phyloP scores from a whole-genome alignment of 1,140 invertebrate species.

The Lordiphosa clarofinis region DNA sequence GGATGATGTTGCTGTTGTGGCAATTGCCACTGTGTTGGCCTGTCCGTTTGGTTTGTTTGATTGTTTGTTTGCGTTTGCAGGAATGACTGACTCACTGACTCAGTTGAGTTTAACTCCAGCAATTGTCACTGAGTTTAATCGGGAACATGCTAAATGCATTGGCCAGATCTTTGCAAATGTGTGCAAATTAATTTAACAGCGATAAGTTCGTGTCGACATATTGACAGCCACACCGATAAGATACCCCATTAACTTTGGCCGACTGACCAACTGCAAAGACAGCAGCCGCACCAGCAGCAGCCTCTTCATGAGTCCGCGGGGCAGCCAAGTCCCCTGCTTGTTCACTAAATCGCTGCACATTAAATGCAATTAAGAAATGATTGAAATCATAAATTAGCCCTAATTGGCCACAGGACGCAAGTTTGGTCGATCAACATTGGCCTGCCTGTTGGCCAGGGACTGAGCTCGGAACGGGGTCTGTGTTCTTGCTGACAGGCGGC shows the following conservation, averaged over 20 bases:
- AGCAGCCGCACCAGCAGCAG: not conserved
- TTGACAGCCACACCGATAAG: constrained; percentile 38
- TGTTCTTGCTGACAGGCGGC: constrained; percentile 32
- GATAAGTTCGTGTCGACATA: constrained; percentile 53
- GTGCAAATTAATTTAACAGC: constrained; percentile 63
- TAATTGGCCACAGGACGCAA: constrained; percentile 66
- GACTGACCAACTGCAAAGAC: constrained; percentile 54
- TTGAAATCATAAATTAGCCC: constrained; percentile 76
- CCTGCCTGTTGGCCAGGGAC: not conserved
- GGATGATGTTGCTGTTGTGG: constrained; percentile 45
- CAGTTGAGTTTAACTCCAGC: constrained; percentile 33
- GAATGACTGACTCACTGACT: constrained; percentile 30
- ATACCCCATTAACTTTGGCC: constrained; percentile 67
- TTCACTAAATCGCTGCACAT: constrained; percentile 70
- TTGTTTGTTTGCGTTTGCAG: constrained; percentile 11
- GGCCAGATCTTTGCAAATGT: constrained; percentile 21
- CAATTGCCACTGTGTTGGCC: constrained; percentile 16
- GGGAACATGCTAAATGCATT: no score
- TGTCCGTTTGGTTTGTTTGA: constrained; percentile 16
- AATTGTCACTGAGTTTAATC: constrained; percentile 27
- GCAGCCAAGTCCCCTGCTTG: constrained; percentile 20
- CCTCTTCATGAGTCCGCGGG: constrained; percentile 1
- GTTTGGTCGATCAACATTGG: constrained; percentile 1
- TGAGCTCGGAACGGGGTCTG: not conserved
- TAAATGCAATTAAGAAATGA: constrained; percentile 78